Evolutionary conservation across 2,888 invertebrate genomes (phyloP).

Genomic region (Nemoura dubitans): DNA sequence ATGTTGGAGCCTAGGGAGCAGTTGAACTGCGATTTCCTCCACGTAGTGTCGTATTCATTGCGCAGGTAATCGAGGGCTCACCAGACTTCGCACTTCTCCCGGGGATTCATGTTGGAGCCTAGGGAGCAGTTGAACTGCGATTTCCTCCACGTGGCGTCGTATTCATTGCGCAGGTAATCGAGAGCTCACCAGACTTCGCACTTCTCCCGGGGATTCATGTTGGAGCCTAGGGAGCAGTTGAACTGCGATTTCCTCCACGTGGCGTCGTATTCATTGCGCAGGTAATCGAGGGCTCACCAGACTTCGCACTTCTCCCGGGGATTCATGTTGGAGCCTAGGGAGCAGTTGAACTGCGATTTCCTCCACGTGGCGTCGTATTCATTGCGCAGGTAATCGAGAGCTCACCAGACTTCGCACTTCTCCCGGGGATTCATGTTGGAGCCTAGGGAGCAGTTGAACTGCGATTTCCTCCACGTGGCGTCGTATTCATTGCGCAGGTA

Average conservation of each 20-base stretch:
- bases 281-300: slow-evolving; percentile 78
- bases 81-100: slow-evolving; percentile 89
- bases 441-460: slow-evolving; percentile 78
- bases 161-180: neutral
- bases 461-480: slow-evolving; percentile 54
- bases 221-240: slow-evolving; percentile 75
- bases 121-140: slow-evolving; percentile 76
- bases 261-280: neutral
- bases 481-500: neutral
- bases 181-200: slow-evolving; percentile 92
- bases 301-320: slow-evolving; percentile 86
- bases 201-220: slow-evolving; percentile 86
- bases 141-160: neutral
- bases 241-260: slow-evolving; percentile 64
- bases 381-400: neutral
- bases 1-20: slow-evolving; percentile 79
- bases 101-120: slow-evolving; percentile 86
- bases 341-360: slow-evolving; percentile 74
- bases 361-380: neutral
- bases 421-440: slow-evolving; percentile 84
- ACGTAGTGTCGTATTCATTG: neutral
- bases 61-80: slow-evolving; percentile 63
- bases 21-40: slow-evolving; percentile 67
- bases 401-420: slow-evolving; percentile 91
- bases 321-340: slow-evolving; percentile 82